Base-by-base conservation (phyloP, 1,140 invertebrate genomes). In the Antheraea mylitta region DNA sequence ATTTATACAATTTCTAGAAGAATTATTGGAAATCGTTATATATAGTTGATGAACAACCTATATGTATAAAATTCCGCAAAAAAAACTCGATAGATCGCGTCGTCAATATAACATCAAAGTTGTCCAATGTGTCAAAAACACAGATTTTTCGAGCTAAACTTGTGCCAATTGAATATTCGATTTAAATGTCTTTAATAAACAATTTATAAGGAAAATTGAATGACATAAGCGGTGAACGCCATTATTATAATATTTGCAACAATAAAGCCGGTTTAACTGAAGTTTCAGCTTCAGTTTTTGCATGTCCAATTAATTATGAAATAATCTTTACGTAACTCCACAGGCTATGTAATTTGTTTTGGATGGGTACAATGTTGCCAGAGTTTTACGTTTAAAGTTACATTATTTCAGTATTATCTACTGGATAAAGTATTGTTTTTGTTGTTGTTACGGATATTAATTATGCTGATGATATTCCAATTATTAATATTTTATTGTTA, bases 231-330 rank as follows among this genome's bases (percentile, higher is more conserved):
- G 13, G 0, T 53, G 45, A 10, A 53, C 16, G 45, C 11, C 13
- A 2, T 53, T 16, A 53, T 53, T 53, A 16, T 53, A 13, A 16
- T 53, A 53, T 53, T 16, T n/a, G 45, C 45, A 53, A 53, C 16
- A 53, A 53, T 10, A n/a, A 53, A 13, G 5, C 45, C 13, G 45
- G 13, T 53, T 53, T 53, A 42, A 53, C 45, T 53, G 45, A 13
- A 16, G 45, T 53, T 53, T 53, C 45, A 53, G 45, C 5, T 16
- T 16, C 45, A 53, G 45, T 13, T 53, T 53, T 53, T 53, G 45
- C 45, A 53, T 53, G 45, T 53, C 45, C 16, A 53, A 53, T 53
- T 53, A 53, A 53, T 53, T 53, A 16, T n/a, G 45, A 53, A 53
- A 53, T 53, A 53, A 16, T 53, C 11, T 13, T 53, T 53, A 53